phyloP scores from a whole-genome alignment of 2,797 vertebrate genomes.

The Liasis olivaceus region DNA sequence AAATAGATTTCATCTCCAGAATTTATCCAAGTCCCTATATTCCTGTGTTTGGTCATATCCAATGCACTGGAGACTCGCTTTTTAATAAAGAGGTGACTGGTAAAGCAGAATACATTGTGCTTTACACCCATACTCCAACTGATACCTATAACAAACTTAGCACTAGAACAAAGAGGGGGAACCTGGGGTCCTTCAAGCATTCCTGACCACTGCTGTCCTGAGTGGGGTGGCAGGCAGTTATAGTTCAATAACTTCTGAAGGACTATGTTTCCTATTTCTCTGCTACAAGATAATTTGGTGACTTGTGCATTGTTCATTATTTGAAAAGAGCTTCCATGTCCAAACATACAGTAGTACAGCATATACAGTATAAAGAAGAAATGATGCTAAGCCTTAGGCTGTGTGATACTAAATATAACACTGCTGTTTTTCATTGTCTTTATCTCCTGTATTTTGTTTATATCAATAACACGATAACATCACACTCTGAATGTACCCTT shows the following conservation, averaged over 20 bases:
- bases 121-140: neutral
- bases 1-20: neutral
- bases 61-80: neutral
- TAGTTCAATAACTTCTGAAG: neutral
- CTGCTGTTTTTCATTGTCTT: neutral
- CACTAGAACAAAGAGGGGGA: neutral
- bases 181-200: neutral
- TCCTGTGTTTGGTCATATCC: neutral
- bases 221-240: neutral
- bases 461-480: neutral
- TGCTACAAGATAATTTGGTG: neutral
- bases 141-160: neutral
- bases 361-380: neutral
- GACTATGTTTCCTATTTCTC: neutral
- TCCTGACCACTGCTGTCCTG: neutral
- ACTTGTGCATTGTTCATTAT: neutral
- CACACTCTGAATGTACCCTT: neutral
- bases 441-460: neutral
- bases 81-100: neutral
- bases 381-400: neutral
- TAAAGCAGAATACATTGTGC: neutral
- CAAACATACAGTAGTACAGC: neutral
- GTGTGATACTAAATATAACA: neutral
- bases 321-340: neutral
- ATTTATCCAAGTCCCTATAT: neutral